Base-by-base conservation (phyloP, 2,797 vertebrate species). In the Crenichthys baileyi region DNA sequence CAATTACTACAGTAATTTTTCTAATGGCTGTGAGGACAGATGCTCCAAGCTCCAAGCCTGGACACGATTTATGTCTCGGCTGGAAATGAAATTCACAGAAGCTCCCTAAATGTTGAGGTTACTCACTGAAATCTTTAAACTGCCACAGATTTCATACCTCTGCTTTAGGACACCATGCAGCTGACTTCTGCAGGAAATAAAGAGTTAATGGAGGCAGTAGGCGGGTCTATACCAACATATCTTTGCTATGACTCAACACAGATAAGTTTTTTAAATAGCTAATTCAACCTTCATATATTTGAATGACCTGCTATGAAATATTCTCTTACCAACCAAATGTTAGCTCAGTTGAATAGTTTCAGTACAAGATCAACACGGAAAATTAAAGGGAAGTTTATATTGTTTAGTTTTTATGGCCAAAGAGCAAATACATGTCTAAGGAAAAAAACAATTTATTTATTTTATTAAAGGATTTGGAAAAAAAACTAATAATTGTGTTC, bases 11-110 rank as follows among this genome's bases (percentile, higher is more conserved):
- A 65, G 81, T 85, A 84, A 86, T 91, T 89, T n/a, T 72, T 61
- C 87, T 91, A 73, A 93, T 92, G 79, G 6, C 77, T 91, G 77
- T 82, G 72, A 78, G 76, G 56, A 92, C 63, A 75, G 74, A 80
- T 81, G 7, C 65, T 46, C 41, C 67, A 81, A 85, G 7, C 65
- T 46, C 41, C 67, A 81, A 85, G 73, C 81, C 75, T 50, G 12
- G 13, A 5, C 67, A 67, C 55, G 88, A 72, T 79, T 85, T 86
- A 7, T 83, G 0, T 26, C 48, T 0, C n/a, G 0, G 16, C 24
- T 20, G 1, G 48, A 76, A 31, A 20, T 41, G 44, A 2, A 77
- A 81, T 56, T 63, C 73, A 71, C 46, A 71, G 72, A 77, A 51
- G 61, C 18, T 79, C 70, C 72, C 78, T 67, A 56, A 73, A n/a